Base-by-base conservation (phyloP, 2,113 vertebrate species). In the Cricetomys ansorgei region DNA sequence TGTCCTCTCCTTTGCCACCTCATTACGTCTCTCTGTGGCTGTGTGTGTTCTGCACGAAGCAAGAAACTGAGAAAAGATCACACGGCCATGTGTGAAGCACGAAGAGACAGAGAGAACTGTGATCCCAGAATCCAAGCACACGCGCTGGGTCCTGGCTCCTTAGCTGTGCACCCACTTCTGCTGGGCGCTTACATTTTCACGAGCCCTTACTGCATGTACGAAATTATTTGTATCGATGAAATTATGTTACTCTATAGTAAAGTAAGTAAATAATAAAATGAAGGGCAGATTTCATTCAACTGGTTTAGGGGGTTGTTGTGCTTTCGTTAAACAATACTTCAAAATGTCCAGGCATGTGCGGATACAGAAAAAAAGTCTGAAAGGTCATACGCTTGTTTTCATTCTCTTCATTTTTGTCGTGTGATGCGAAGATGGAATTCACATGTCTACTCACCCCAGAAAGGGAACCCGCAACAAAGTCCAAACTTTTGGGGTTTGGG, bases 291-390 rank as follows among this genome's bases (percentile, higher is more conserved):
- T 88, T 91, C 76, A 81, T 37, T 84, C 23, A 92, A 23, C 2
- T 88, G 50, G n/a, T 91, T 45, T 64, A 62, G 57, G 15, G 21
- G 70, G 48, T 64, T 84, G 57, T 29, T 62, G 8, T 84, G n/a
- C 16, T 79, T 88, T 89, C 48, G 91, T 59, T 85, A 95, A 72
- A 55, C n/a, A 90, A 59, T 84, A 69, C 12, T 7, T 91, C 37
- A 90, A 64, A 11, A 13, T 72, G 72, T 55, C 73, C 19, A 73
- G 73, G 55, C 21, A 91, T 31, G 3, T 10, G 29, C 40, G 21
- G 37, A 87, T 72, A 62, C 40, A 64, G 40, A 76, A 95, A 55
- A 59, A 53, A 43, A 57, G 8, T 85, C 3, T 80, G 2, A 25
- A 88, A 80, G 25, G 15, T 80, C 29, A 84, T 34, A 65, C 5